These are phyloP conservation scores for Benitochromis conjunctus DNA, from an alignment of 2,113 vertebrate species.

Conservation along the genomic window DNA sequence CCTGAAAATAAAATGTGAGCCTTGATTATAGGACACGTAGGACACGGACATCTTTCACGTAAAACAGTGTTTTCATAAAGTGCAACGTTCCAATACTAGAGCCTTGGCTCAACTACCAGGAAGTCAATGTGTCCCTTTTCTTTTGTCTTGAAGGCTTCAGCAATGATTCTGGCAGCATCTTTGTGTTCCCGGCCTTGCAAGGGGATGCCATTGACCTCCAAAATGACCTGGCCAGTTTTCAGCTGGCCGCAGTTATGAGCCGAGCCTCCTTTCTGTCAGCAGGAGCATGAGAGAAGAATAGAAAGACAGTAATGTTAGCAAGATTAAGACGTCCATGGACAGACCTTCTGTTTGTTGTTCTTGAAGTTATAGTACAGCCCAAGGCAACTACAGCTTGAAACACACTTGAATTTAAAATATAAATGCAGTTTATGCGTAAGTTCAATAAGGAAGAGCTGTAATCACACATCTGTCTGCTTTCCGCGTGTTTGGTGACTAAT, in stretches of 20 bases:
- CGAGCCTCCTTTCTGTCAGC: slow-evolving; percentile 84
- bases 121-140: slow-evolving; percentile 88
- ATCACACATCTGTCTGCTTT: not conserved
- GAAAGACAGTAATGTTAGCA: not conserved
- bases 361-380: not conserved
- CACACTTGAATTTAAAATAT: not conserved
- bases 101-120: slow-evolving; percentile 78
- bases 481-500: not conserved
- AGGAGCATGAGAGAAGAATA: not conserved
- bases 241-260: slow-evolving; percentile 92
- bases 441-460: not conserved
- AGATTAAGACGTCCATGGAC: not conserved
- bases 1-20: not conserved
- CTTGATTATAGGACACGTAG: not conserved
- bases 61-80: not conserved
- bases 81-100: slow-evolving; percentile 3
- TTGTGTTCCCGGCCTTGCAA: slow-evolving; percentile 86
- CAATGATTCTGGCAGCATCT: slow-evolving; percentile 85
- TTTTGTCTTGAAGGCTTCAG: slow-evolving; percentile 92
- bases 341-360: not conserved
- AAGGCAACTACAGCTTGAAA: not conserved
- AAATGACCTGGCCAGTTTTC: slow-evolving; percentile 92
- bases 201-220: slow-evolving; percentile 88
- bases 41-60: not conserved
- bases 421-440: not conserved